A percentile compares a stretch with the other conserved stretches of the same genome.
Conservation (phyloP, 2,888 invertebrate species). For the Caenorhabditis macrosperma region DNA sequence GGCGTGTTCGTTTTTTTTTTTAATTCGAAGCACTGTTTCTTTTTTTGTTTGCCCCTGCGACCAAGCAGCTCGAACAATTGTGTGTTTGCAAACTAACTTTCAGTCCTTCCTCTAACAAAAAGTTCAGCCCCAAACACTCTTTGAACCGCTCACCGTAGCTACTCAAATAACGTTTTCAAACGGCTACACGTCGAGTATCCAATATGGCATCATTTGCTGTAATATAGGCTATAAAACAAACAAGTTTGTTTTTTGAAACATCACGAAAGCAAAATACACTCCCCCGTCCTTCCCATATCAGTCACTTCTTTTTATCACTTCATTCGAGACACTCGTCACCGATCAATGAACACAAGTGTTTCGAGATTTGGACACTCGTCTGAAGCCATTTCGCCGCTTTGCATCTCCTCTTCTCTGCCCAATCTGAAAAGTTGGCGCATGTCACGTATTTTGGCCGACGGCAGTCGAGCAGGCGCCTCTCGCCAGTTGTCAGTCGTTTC, state of each 20-base stretch:
- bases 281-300: slow-evolving; percentile 15
- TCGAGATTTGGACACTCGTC: slow-evolving; percentile 1
- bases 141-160: no score
- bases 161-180: neutral
- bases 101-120: neutral
- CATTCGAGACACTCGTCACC: neutral
- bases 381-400: neutral
- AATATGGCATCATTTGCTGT: neutral
- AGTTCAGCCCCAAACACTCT: neutral
- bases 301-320: neutral
- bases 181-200: no score
- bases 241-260: neutral
- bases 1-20: slow-evolving; percentile 5
- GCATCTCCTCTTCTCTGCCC: neutral
- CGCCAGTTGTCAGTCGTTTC: slow-evolving; percentile 21
- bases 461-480: slow-evolving; percentile 32
- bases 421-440: slow-evolving; percentile 34
- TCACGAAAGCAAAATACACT: neutral
- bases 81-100: slow-evolving; percentile 24
- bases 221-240: no score
- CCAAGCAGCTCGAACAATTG: slow-evolving; percentile 14
- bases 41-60: neutral
- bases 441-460: slow-evolving; percentile 44
- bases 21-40: neutral
- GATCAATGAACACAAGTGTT: slow-evolving; percentile 30